Base-by-base conservation (phyloP, 53 echinoderm and acorn worm genomes). In the Echinometra lucunter region DNA sequence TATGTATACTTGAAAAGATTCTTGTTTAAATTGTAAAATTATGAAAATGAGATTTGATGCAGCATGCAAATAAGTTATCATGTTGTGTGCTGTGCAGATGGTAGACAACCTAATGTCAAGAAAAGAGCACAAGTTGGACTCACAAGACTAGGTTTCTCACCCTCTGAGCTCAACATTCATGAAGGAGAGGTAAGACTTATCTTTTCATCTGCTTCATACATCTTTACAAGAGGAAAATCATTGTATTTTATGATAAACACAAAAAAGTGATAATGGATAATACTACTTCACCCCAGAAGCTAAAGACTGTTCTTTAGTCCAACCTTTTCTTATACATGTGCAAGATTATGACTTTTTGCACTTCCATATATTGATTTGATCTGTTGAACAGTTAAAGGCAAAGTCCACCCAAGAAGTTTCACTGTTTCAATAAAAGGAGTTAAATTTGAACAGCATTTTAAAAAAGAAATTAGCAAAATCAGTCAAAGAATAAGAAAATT, bases 81-180 rank as follows among this genome's bases (percentile, higher is more conserved):
- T 47, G 27, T 25, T 45, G 49, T 53, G 28, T 85, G 45, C 15
- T 40, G 37, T 90, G 58, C 72, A 91, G 91, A 66, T 66, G 44
- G 66, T 45, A 91, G 45, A 44, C 58, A 28, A 45, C 66, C 21
- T 8, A n/a, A 15, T 58, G 45, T 28, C 19, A 91, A 91, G 93
- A 93, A 96, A 38, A 93, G 89, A n/a, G 94, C 96, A 23, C 94
- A 91, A 34, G 95, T 97, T 56, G 95, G 94, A 25, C 93, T 97
- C 45, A 96, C 96, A n/a, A 95, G 95, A 57, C 74, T 85, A 6
- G 97, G 97, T 37, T 97, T 97, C 91, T 96, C 95, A 1, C 97
- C 96, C 35, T 88, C 95, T 19, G 97, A 96, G n/a, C 88, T 97
- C 92, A 95, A 91, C 23, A 88, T 97, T 42, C 93, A 89, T 57